These are phyloP conservation scores for Agelas oroides DNA, from an alignment of 37 sponge, comb jelly and placozoan genomes.

Conservation along the genomic window DNA sequence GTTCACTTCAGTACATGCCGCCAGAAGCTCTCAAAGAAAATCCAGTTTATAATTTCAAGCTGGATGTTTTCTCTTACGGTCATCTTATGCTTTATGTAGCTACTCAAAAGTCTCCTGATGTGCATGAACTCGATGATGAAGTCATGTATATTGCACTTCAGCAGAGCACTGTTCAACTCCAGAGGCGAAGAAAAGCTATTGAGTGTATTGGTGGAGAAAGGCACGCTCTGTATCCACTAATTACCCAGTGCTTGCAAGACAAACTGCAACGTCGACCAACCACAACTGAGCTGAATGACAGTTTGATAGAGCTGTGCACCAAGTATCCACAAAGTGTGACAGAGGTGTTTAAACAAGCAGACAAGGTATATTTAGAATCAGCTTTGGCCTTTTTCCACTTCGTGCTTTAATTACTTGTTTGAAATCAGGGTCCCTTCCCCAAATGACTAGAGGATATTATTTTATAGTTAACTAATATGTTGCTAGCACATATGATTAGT, in stretches of 20 bases:
- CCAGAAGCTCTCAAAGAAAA: not conserved
- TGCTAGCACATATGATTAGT: too few species aligned
- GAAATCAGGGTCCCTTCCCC: too few species aligned
- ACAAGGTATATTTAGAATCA: too few species aligned
- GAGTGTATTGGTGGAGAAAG: not conserved
- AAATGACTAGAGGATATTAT: too few species aligned
- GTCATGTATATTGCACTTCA: too few species aligned
- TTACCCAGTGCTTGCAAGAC: too few species aligned
- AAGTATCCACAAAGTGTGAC: not conserved
- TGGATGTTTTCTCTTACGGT: not conserved
- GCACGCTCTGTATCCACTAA: slow-evolving; percentile 1
- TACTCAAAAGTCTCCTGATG: not conserved
- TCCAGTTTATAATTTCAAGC: not conserved
- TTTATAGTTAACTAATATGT: too few species aligned
- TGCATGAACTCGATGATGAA: not conserved
- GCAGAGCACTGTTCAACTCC: too few species aligned
- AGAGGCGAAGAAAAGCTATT: not conserved
- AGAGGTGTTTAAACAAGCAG: not conserved
- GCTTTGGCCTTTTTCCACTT: too few species aligned
- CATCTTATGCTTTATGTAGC: not conserved
- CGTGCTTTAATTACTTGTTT: too few species aligned
- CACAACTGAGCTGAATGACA: not conserved
- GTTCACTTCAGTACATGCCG: not conserved
- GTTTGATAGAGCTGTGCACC: not conserved
- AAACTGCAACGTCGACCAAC: too few species aligned